Evolutionary conservation across 2,113 vertebrate species (phyloP).

Genomic region (Urocolius indicus): DNA sequence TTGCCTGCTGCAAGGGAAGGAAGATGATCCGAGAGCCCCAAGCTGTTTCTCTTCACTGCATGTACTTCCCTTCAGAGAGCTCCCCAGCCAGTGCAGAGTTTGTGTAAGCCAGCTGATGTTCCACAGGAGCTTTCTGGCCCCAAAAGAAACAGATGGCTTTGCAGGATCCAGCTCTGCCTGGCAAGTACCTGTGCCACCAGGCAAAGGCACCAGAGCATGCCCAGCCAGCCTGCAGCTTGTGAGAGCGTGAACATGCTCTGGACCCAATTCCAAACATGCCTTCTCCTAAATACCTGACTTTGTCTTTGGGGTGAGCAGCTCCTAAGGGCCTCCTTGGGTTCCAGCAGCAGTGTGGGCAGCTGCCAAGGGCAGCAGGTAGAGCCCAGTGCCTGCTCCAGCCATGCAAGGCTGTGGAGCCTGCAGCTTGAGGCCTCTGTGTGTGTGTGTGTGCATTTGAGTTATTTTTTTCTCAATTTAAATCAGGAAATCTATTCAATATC

Average conservation of each 20-base stretch:
- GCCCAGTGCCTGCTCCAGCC: background rate
- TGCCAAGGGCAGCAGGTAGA: background rate
- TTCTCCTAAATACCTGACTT: background rate
- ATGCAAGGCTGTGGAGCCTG: background rate
- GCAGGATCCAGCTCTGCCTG: background rate
- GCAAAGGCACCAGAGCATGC: background rate
- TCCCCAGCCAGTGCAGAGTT: background rate
- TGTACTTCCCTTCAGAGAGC: background rate
- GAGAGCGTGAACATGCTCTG: background rate
- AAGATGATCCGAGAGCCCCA: background rate
- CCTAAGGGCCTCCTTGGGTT: background rate
- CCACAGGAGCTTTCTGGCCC: background rate
- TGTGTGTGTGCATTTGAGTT: background rate
- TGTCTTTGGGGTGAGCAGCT: background rate
- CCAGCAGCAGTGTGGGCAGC: background rate
- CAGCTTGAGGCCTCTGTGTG: too few relatives aligned
- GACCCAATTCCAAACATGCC: background rate
- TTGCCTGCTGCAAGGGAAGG: background rate
- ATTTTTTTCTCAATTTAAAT: conserved; percentile 74
- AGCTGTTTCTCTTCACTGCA: background rate
- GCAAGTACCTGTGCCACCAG: background rate
- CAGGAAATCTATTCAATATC: conserved; percentile 63
- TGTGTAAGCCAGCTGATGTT: background rate
- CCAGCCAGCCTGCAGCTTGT: background rate
- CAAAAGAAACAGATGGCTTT: background rate